Conservation (phyloP, 1,140 invertebrate species). For the Drosophila suzukii region DNA sequence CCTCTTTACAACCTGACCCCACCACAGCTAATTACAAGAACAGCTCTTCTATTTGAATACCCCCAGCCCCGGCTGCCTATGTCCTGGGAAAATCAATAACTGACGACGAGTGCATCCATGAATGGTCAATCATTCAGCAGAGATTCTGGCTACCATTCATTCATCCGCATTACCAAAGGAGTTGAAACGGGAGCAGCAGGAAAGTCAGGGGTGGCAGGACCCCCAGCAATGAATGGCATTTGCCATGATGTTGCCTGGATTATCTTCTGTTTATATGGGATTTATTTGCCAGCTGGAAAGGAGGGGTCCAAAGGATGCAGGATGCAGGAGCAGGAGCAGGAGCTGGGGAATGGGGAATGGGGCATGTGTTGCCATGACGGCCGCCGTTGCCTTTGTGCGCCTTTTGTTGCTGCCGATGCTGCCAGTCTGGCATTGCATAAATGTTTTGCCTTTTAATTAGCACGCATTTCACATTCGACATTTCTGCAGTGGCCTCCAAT, state of each 20-base stretch:
- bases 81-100: conserved; percentile 45
- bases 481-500: conserved; percentile 15
- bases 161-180: conserved; percentile 37
- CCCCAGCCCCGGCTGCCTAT: not conserved
- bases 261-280: conserved; percentile 82
- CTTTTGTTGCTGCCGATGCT: conserved; percentile 43
- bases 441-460: conserved; percentile 83
- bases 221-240: conserved; percentile 62
- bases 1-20: conserved; percentile 7
- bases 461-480: conserved; percentile 56
- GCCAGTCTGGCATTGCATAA: conserved; percentile 69
- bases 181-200: conserved; percentile 16
- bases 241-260: conserved; percentile 69
- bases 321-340: not conserved
- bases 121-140: conserved; percentile 41
- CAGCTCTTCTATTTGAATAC: conserved; percentile 61
- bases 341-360: not conserved
- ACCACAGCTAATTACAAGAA: conserved; percentile 62
- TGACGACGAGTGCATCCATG: conserved; percentile 41
- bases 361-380: conserved; percentile 70
- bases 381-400: conserved; percentile 61
- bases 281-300: conserved; percentile 54
- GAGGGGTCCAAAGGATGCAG: not conserved
- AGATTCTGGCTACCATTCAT: conserved; percentile 26
- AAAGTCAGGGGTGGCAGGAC: conserved; percentile 17